Conservation (phyloP, 2,888 invertebrate species). For the Chrysolina americana region DNA sequence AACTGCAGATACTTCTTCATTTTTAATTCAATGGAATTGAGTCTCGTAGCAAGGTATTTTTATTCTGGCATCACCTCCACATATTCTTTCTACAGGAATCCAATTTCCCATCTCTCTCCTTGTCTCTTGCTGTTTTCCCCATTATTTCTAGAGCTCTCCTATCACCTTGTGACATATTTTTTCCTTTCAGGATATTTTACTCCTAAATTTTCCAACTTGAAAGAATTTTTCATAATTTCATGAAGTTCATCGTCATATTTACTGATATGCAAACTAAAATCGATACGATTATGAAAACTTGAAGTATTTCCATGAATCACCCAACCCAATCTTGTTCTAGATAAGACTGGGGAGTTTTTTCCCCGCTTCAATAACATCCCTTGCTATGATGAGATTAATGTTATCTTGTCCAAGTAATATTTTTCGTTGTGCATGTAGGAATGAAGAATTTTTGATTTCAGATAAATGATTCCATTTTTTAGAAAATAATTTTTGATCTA, state of each 20-base stretch:
- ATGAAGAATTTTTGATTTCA: too few species aligned
- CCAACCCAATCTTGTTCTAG: conserved; percentile 2
- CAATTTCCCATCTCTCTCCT: not conserved
- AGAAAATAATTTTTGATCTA: not conserved
- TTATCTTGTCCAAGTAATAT: conserved; percentile 6
- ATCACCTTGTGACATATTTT: not conserved
- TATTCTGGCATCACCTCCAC: not conserved
- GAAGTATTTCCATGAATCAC: conserved; percentile 10
- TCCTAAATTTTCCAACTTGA: not conserved
- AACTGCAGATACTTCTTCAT: not conserved
- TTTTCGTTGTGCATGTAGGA: not conserved
- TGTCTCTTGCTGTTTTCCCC: not conserved
- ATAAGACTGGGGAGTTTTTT: not conserved
- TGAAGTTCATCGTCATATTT: not conserved
- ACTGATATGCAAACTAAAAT: not conserved
- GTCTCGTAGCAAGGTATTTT: not conserved
- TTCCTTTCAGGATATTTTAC: not conserved
- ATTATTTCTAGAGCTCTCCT: not conserved
- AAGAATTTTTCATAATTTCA: conserved; percentile 3
- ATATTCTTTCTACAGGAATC: not conserved
- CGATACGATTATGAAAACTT: not conserved
- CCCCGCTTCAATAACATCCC: conserved; percentile 5
- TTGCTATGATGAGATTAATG: conserved; percentile 7
- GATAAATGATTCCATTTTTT: conserved; percentile 6
- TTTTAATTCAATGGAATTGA: not conserved